Conservation (phyloP, 2,797 vertebrate genomes). For the Clamator glandarius region DNA sequence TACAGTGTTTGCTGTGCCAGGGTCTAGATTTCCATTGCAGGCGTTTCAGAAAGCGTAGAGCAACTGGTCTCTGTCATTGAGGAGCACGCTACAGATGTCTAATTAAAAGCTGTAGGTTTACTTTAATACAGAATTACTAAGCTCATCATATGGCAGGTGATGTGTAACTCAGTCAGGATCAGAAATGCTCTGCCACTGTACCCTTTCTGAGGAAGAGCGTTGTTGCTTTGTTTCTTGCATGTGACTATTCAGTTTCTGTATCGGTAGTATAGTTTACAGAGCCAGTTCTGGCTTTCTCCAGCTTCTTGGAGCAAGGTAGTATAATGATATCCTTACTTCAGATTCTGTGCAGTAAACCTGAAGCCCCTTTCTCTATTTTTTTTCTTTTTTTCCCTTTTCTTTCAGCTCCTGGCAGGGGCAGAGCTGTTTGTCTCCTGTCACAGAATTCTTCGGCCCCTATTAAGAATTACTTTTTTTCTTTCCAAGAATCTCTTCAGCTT, state of each 20-base stretch:
- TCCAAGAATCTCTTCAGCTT: background rate
- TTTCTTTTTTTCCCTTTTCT: background rate
- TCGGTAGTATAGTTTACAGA: background rate
- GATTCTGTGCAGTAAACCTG: background rate
- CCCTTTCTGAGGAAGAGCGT: background rate
- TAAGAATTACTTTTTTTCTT: background rate
- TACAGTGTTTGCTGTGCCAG: background rate
- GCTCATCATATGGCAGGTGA: background rate
- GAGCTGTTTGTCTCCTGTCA: background rate
- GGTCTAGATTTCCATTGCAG: background rate
- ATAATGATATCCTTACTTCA: background rate
- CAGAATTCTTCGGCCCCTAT: background rate
- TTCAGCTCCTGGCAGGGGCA: background rate
- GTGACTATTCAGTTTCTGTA: background rate
- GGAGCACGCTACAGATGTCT: background rate
- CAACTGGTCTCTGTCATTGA: slow-evolving; percentile 4
- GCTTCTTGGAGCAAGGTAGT: background rate
- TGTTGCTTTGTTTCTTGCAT: background rate
- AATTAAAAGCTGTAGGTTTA: slow-evolving; percentile 34
- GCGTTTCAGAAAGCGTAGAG: slow-evolving; percentile 3
- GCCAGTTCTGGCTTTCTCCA: background rate
- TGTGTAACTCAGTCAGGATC: background rate
- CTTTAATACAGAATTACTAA: slow-evolving; percentile 28
- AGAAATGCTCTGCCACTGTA: background rate
- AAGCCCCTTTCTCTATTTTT: background rate